Evolutionary conservation across 2,888 invertebrate genomes (phyloP), one percentile per base, ranked within the genome.

Genomic region (Oscheius sp.): DNA sequence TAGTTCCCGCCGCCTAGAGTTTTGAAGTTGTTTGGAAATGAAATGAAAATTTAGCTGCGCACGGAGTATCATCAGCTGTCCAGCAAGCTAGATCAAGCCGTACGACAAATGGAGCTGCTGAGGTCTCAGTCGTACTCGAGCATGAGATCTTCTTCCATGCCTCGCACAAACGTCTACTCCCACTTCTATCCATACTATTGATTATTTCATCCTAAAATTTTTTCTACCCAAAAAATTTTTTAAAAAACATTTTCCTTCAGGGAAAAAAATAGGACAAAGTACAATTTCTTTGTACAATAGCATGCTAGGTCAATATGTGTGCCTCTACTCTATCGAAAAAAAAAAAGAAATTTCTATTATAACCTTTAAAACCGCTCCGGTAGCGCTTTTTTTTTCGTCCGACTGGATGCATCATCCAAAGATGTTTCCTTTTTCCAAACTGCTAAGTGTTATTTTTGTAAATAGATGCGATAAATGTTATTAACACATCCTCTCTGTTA

Each of bases 151-250:
- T 79, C 82, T 50, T 82, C 81, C 23, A 65, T 73, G 52, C 82
- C 84, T 27, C 76, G 85, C 65, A 82, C 85, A 42, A 82, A 77
- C 70, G 83, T 86, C 72, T 86, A 80, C 78, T 74, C 82, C 70
- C 82, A 83, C 72, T 86, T 86, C 78, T 85, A 84, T 69, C 85
- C 85, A 69, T 82, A 84, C 76, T 86, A 82, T 72, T 85, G 73
- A 84, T 42, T 37, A 46, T 45, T 67, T 31, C 52, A 45, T 27
- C 33, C 33, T n/a, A n/a, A 3, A 29, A 25, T 8, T 57, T 34
- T 20, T 57, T 57, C 57, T 33, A 25, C 31, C 31, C 23, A 6
- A 61, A 39, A 61, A 61, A 34, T 37, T 17, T 55, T 37, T 31
- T 34, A 23, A 25, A n/a, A 55, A 29, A 15, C 33, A 25, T 17